Conservation (phyloP, 2,888 invertebrate genomes). For the Phyto melanocephala region DNA sequence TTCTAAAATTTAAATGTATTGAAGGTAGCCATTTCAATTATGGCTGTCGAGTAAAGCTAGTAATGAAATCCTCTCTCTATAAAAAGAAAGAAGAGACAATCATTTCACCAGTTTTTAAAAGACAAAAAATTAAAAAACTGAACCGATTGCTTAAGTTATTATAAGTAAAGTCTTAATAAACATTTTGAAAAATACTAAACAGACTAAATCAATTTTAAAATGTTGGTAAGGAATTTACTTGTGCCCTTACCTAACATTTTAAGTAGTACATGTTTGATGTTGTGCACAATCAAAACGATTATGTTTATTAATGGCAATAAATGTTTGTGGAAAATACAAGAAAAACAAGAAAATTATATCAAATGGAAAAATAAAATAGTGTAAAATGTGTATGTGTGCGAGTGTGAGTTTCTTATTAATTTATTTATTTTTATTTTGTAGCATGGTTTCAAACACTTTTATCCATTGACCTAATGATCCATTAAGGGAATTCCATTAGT, state of each 20-base stretch:
- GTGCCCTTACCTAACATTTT: conserved; percentile 4
- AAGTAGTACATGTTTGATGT: conserved; percentile 12
- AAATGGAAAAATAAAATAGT: conserved; percentile 43
- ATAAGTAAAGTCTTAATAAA: too few relatives aligned
- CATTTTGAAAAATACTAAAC: too few relatives aligned
- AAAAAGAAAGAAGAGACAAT: too few relatives aligned
- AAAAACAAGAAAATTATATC: conserved; percentile 51
- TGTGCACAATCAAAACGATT: conserved; percentile 35
- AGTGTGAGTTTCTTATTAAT: neutral
- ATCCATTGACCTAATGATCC: conserved; percentile 75
- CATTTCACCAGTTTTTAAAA: too few relatives aligned
- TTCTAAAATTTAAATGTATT: too few relatives aligned
- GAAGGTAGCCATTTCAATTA: too few relatives aligned
- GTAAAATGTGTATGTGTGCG: conserved; percentile 7
- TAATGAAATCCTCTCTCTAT: too few relatives aligned
- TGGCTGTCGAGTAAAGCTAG: too few relatives aligned
- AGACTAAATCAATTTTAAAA: too few relatives aligned
- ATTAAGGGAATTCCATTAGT: conserved; percentile 72
- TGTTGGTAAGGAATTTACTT: neutral
- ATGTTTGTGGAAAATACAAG: conserved; percentile 23
- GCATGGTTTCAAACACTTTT: conserved; percentile 58
- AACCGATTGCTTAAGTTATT: too few relatives aligned
- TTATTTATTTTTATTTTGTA: conserved; percentile 17
- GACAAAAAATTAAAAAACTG: too few relatives aligned
- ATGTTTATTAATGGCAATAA: conserved; percentile 58